phyloP scores from a whole-genome alignment of 2,113 vertebrate species.

The Hiodon alosoides region DNA sequence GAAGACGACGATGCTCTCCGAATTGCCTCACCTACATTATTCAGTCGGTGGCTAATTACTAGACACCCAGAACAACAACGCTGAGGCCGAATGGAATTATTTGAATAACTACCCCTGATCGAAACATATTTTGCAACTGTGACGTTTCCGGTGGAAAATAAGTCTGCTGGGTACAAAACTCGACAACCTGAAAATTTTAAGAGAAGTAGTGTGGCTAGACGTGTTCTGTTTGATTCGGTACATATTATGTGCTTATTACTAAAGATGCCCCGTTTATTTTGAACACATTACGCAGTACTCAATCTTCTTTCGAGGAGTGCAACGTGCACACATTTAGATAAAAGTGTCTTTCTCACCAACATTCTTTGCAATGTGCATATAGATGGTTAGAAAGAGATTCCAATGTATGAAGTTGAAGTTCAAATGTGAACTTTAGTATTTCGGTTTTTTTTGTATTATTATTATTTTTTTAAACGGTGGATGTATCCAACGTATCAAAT shows the following conservation, averaged over 20 bases:
- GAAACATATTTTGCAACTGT: too few relatives aligned
- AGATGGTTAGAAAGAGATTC: neutral
- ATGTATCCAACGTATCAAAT: neutral
- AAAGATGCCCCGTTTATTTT: neutral
- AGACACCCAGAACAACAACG: too few relatives aligned
- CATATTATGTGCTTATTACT: neutral
- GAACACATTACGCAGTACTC: neutral
- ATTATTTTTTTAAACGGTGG: neutral
- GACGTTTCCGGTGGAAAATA: neutral
- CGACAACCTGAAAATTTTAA: neutral
- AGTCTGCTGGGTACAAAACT: neutral
- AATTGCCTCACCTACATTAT: too few relatives aligned
- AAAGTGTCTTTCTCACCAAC: neutral
- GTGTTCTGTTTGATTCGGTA: neutral
- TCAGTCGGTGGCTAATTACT: too few relatives aligned
- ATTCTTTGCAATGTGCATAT: neutral
- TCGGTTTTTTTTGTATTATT: too few relatives aligned
- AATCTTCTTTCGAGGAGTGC: neutral
- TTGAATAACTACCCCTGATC: too few relatives aligned
- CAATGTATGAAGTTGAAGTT: neutral
- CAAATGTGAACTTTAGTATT: neutral
- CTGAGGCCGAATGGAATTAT: too few relatives aligned
- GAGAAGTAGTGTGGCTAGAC: neutral
- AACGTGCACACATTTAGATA: slow-evolving; percentile 5
- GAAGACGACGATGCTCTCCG: too few relatives aligned